A percentile compares a stretch with the other conserved stretches of the same genome.
Conservation (phyloP, 2,113 vertebrate species). For the Chloebia gouldiae region DNA sequence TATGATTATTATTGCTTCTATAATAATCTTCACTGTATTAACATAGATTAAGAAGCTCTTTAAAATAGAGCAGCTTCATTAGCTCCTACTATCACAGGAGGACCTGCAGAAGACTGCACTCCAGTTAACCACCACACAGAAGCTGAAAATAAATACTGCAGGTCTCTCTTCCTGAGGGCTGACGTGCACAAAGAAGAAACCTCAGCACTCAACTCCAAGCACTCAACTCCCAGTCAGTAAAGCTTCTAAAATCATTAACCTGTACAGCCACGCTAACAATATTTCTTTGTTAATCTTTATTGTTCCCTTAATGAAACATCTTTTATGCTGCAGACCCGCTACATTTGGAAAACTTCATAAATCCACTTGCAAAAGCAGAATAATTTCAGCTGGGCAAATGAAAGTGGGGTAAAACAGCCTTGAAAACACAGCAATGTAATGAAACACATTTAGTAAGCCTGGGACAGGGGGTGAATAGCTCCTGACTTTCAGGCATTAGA, state of each 20-base stretch:
- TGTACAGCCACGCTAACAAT: not conserved
- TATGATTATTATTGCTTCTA: conserved; percentile 74
- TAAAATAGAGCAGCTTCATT: conserved; percentile 69
- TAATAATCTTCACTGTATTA: conserved; percentile 72
- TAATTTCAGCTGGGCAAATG: not conserved
- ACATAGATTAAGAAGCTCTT: conserved; percentile 71
- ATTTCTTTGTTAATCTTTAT: not conserved
- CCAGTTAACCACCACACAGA: not conserved
- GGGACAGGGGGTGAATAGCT: not conserved
- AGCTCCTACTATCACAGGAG: conserved; percentile 42
- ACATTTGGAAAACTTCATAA: not conserved
- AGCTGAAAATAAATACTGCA: conserved; percentile 39
- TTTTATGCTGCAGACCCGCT: not conserved
- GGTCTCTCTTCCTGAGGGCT: not conserved
- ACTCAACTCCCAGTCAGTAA: not conserved
- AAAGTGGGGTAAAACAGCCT: not conserved
- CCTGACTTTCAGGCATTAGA: not conserved
- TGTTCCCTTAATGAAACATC: not conserved
- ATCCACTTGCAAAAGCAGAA: not conserved
- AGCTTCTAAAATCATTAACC: not conserved
- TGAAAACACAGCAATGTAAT: not conserved
- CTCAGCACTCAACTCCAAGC: not conserved
- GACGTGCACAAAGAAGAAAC: not conserved
- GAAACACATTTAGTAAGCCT: not conserved
- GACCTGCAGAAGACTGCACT: conserved; percentile 26